Percentiles rank a stretch among this genome's conserved stretches.
Conservation (phyloP, 2,797 vertebrate genomes). For the Antennarius maculatus region DNA sequence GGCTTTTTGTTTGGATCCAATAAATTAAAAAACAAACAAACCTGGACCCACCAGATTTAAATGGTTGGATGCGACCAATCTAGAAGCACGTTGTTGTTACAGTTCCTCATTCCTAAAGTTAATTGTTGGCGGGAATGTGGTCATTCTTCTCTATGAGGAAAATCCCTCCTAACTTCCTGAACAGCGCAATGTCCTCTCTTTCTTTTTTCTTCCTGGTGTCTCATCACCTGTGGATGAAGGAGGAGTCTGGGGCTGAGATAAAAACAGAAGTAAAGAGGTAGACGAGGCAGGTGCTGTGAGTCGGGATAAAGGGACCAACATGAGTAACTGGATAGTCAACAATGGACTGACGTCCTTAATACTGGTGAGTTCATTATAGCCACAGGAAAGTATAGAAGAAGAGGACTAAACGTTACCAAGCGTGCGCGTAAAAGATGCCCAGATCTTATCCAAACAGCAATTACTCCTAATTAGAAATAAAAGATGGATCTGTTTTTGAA, state of each 20-base stretch:
- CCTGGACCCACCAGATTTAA: too few relatives aligned
- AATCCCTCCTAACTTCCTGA: slow-evolving; percentile 2
- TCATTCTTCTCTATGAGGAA: not conserved
- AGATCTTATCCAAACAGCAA: too few relatives aligned
- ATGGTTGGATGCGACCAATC: too few relatives aligned
- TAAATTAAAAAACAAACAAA: too few relatives aligned
- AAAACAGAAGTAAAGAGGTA: not conserved
- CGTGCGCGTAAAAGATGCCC: not conserved
- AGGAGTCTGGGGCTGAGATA: slow-evolving; percentile 50
- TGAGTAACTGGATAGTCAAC: slow-evolving; percentile 90
- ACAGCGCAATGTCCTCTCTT: not conserved
- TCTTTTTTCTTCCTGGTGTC: slow-evolving; percentile 14
- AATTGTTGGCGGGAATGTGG: slow-evolving; percentile 38
- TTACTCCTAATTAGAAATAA: too few relatives aligned
- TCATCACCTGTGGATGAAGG: slow-evolving; percentile 34
- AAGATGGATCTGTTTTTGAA: not conserved
- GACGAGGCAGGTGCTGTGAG: not conserved
- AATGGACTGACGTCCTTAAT: slow-evolving; percentile 85
- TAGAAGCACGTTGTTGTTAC: too few relatives aligned
- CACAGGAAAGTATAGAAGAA: too few relatives aligned
- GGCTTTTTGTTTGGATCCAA: too few relatives aligned
- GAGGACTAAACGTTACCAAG: not conserved
- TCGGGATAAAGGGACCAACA: slow-evolving; percentile 43
- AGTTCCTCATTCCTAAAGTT: too few relatives aligned
- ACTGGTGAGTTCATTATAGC: slow-evolving; percentile 77